Conservation (phyloP, 2,888 invertebrate species). For the Dilophus febrilis region DNA sequence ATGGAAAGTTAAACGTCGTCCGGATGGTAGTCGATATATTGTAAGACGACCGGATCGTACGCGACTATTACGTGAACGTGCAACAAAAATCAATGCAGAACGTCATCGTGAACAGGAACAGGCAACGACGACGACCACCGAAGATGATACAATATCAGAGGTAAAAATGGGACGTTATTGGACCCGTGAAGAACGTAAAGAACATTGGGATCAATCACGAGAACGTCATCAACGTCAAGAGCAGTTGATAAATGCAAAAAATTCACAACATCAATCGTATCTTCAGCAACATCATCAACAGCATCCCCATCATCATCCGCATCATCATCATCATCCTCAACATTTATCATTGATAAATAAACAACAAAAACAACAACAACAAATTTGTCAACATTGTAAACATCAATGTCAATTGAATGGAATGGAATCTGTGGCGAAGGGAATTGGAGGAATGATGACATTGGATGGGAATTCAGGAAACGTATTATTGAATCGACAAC, state of each 20-base stretch:
- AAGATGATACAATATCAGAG: slow-evolving; percentile 63
- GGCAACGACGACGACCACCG: slow-evolving; percentile 41
- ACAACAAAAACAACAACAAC: slow-evolving; percentile 9
- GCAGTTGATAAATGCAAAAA: slow-evolving; percentile 20
- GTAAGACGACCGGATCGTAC: slow-evolving; percentile 51
- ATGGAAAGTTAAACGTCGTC: slow-evolving; percentile 60
- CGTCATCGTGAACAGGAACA: slow-evolving; percentile 35
- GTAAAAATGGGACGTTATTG: slow-evolving; percentile 60
- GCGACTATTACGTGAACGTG: slow-evolving; percentile 46
- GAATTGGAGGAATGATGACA: no score
- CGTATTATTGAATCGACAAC: no score
- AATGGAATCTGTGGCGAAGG: not conserved
- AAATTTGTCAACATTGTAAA: slow-evolving; percentile 1
- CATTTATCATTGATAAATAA: not conserved
- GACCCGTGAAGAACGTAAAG: slow-evolving; percentile 56
- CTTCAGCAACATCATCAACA: slow-evolving; percentile 14
- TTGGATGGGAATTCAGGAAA: no score
- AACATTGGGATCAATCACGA: slow-evolving; percentile 50
- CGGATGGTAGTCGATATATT: slow-evolving; percentile 61
- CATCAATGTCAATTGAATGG: slow-evolving; percentile 1
- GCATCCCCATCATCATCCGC: slow-evolving; percentile 8
- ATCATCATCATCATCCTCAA: slow-evolving; percentile 17
- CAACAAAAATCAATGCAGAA: slow-evolving; percentile 46
- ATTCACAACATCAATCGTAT: slow-evolving; percentile 14
- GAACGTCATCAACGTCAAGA: slow-evolving; percentile 32